A percentile compares a stretch with the other conserved stretches of the same genome.
phyloP scores from a whole-genome alignment of 1,140 invertebrate genomes.

The Cotesia typhae region DNA sequence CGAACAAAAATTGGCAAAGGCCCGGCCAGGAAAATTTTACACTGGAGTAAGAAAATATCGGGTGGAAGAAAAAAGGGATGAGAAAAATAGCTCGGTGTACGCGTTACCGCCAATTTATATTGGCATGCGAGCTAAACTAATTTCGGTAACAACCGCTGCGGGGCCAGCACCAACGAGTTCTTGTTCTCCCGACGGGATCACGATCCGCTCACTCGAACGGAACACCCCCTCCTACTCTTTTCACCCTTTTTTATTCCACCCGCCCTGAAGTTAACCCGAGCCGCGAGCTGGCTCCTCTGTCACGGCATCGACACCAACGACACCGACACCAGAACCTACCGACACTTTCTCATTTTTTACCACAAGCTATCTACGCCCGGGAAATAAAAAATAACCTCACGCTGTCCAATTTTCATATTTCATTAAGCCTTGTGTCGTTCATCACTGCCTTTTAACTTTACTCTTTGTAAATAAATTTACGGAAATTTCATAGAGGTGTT shows the following conservation, averaged over 20 bases:
- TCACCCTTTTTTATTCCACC: slow-evolving; percentile 21
- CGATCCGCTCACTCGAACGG: slow-evolving; percentile 46
- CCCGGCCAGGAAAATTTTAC: slow-evolving; percentile 15
- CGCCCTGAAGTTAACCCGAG: slow-evolving; percentile 6
- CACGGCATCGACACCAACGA: slow-evolving; percentile 12
- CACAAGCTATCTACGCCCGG: slow-evolving; percentile 24
- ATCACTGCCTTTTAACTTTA: slow-evolving; percentile 22
- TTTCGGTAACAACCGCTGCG: slow-evolving; percentile 63
- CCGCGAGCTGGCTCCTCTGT: slow-evolving; percentile 15
- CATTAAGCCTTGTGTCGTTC: slow-evolving; percentile 52
- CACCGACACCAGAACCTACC: no score
- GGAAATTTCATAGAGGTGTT: no score
- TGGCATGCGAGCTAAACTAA: slow-evolving; percentile 62
- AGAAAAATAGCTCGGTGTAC: slow-evolving; percentile 39
- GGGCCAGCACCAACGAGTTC: slow-evolving; percentile 56
- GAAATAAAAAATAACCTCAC: slow-evolving; percentile 44
- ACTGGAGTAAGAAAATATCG: neutral
- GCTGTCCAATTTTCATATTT: slow-evolving; percentile 64
- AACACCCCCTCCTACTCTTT: slow-evolving; percentile 43
- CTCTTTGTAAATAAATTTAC: no score
- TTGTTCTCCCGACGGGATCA: slow-evolving; percentile 55
- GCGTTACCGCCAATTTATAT: slow-evolving; percentile 63
- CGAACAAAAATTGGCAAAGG: no score
- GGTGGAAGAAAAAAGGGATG: slow-evolving; percentile 11
- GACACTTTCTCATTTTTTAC: slow-evolving; percentile 29